Conservation (phyloP, 2,888 invertebrate genomes). For the Brachyopa scutellaris region DNA sequence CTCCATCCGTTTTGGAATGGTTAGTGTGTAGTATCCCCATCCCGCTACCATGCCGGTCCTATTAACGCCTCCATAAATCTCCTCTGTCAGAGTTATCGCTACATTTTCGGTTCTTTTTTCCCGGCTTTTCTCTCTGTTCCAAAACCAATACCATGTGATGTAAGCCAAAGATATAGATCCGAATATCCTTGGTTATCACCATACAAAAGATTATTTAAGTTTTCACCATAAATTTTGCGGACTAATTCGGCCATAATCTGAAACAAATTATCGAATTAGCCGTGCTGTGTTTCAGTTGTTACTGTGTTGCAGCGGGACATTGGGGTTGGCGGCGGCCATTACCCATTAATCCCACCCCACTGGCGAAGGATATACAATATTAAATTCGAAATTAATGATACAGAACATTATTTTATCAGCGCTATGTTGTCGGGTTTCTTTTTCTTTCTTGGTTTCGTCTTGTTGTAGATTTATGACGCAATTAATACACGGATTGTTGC, state of each 20-base stretch:
- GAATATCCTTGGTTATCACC: constrained; percentile 67
- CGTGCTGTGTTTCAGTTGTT: constrained; percentile 35
- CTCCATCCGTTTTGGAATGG: constrained; percentile 31
- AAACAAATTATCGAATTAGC: constrained; percentile 73
- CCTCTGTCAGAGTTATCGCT: constrained; percentile 60
- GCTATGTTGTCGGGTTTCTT: constrained; percentile 8
- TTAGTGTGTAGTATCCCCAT: constrained; percentile 7
- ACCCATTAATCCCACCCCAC: no score
- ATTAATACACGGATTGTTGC: constrained; percentile 70
- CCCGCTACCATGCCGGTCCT: constrained; percentile 7
- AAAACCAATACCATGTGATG: neutral
- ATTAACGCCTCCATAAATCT: constrained; percentile 68
- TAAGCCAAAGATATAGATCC: constrained; percentile 56
- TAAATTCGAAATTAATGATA: constrained; percentile 71
- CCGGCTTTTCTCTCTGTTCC: neutral
- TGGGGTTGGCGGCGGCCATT: constrained; percentile 1
- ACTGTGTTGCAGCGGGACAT: neutral
- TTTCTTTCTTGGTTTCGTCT: constrained; percentile 36
- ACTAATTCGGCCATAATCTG: constrained; percentile 72
- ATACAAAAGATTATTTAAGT: constrained; percentile 71
- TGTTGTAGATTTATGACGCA: constrained; percentile 68
- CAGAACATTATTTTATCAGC: constrained; percentile 70
- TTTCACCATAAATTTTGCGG: constrained; percentile 68
- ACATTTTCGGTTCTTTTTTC: constrained; percentile 13
- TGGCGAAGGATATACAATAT: constrained; percentile 65